Base-by-base conservation (phyloP, 2,888 invertebrate genomes). In the Chironomus riparius region DNA sequence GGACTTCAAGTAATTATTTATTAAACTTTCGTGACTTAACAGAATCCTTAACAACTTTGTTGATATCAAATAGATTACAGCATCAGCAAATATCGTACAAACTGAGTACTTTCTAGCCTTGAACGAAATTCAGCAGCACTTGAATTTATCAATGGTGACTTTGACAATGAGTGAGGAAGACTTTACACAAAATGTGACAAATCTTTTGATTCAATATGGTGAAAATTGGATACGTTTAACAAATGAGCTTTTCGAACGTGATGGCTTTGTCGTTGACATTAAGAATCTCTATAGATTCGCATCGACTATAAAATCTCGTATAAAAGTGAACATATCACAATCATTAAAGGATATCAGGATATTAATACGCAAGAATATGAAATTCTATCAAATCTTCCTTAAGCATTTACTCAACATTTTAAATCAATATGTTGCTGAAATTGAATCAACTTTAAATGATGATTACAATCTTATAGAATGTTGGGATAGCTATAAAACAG, bases 401-500 rank as follows among this genome's bases (percentile, higher is more conserved):
- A 13, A 18, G 5, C 18, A 65, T 5, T n/a, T 65, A 3, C 10
- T 13, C 21, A 22, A 22, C 12, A 22, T 65, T 21, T 24, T 65
- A 12, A 21, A 65, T 65, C 21, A 24, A 24, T 24, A 22, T 24
- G 21, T 65, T 24, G 65, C 18, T 18, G 13, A 22, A 47, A 68
- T 68, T 28, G 18, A 18, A 22, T 28, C 12, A 10, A 10, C 38
- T 15, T 18, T 47, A 3, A 48, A 74, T 21, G 22, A 13, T n/a
- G 21, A 68, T 68, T 4, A 68, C 2, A 47, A 48, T n/a, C 21
- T 47, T 2, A 47, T 62, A 1, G 74, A 74, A 12, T 74, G 74
- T 62, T 74, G 74, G 74, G 65, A 74, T 21, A 18, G 18, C 10
- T 74, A 47, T 28, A 74, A 74, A 48, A 28, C 62, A 22, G 28